phyloP scores from a whole-genome alignment of 2,888 invertebrate species.

The Drosophila trichaetosa region DNA sequence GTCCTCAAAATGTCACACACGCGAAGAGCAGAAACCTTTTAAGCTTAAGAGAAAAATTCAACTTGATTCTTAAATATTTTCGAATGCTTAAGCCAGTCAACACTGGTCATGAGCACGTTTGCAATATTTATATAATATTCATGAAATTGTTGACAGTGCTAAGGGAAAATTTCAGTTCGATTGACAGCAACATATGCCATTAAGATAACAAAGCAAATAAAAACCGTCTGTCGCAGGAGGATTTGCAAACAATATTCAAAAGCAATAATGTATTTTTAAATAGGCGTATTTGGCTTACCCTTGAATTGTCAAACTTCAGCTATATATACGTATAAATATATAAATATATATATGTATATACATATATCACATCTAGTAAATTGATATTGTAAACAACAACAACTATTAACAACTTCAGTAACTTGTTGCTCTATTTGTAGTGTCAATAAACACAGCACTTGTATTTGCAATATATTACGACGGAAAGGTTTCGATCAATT shows the following conservation, averaged over 20 bases:
- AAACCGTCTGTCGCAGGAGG: background rate
- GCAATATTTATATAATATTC: constrained; percentile 20
- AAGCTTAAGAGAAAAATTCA: background rate
- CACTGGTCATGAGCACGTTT: constrained; percentile 33
- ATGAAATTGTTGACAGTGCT: constrained; percentile 1
- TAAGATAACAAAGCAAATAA: background rate
- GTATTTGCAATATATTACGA: constrained; percentile 5
- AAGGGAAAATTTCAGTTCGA: background rate
- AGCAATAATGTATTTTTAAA: background rate
- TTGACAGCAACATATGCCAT: constrained; percentile 8
- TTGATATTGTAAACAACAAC: background rate
- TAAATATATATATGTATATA: background rate
- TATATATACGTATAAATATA: background rate
- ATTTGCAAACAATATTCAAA: background rate
- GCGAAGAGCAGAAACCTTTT: background rate
- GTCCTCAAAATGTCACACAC: background rate
- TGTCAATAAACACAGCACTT: constrained; percentile 26
- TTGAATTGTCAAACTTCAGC: constrained; percentile 3
- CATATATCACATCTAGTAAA: constrained; percentile 12
- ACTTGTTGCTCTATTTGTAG: background rate
- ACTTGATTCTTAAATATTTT: background rate
- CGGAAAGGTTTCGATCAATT: constrained; percentile 19
- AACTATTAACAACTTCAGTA: background rate
- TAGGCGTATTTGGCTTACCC: constrained; percentile 17
- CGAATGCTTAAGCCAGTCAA: constrained; percentile 10